A percentile compares a stretch with the other conserved stretches of the same genome.
phyloP scores from a whole-genome alignment of 2,113 vertebrate genomes.

The Pantherophis guttatus region DNA sequence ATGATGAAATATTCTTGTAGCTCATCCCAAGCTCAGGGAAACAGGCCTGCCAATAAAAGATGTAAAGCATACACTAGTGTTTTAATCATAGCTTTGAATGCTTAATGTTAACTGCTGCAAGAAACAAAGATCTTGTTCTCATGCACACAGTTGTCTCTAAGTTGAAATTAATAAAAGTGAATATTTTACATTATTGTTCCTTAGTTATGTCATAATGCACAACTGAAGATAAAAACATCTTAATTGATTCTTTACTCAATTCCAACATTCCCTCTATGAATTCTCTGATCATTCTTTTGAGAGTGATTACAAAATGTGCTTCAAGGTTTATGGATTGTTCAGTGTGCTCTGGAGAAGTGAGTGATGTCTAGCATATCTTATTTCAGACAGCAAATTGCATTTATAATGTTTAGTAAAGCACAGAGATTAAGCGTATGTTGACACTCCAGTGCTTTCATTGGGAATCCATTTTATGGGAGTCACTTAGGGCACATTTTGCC shows the following conservation, averaged over 20 bases:
- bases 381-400: slow-evolving; percentile 43
- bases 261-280: slow-evolving; percentile 1
- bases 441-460: slow-evolving; percentile 21
- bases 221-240: slow-evolving; percentile 16
- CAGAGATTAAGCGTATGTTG: slow-evolving; percentile 19
- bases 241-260: slow-evolving; percentile 45
- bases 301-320: slow-evolving; percentile 23
- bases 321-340: slow-evolving; percentile 33
- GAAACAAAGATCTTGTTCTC: neutral
- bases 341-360: slow-evolving; percentile 2
- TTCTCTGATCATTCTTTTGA: slow-evolving; percentile 18
- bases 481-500: slow-evolving; percentile 11
- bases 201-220: neutral
- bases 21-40: neutral
- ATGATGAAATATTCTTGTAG: slow-evolving; percentile 10
- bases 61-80: slow-evolving; percentile 23
- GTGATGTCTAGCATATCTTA: neutral
- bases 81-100: slow-evolving; percentile 25
- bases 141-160: neutral
- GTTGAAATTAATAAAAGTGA: slow-evolving; percentile 35
- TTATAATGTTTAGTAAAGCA: slow-evolving; percentile 22
- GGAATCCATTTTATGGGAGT: slow-evolving; percentile 46
- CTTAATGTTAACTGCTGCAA: neutral
- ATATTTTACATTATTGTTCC: neutral
- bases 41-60: slow-evolving; percentile 30